Percentiles rank a stretch among this genome's conserved stretches.
Conservation (phyloP, 2,797 vertebrate species). For the Ictinia mississippiensis region DNA sequence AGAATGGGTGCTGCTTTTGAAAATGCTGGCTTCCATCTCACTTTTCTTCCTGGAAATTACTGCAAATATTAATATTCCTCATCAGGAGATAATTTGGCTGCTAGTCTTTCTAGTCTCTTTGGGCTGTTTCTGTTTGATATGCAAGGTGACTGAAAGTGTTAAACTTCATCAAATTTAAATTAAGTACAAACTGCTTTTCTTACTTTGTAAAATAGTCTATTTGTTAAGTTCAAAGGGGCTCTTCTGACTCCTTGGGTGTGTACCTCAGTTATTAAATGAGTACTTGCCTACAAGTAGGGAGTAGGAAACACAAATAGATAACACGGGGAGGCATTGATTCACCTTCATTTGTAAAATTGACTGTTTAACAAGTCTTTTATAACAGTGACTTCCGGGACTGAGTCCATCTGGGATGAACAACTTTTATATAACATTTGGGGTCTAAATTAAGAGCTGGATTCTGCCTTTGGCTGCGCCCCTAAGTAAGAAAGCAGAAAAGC, state of each 20-base stretch:
- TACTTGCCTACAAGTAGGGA: background rate
- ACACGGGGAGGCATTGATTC: background rate
- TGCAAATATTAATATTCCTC: background rate
- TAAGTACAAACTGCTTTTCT: background rate
- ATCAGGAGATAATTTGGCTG: background rate
- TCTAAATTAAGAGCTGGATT: conserved; percentile 34
- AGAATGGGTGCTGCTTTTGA: background rate
- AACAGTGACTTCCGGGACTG: background rate
- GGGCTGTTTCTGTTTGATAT: background rate
- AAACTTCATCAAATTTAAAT: background rate
- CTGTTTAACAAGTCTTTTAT: background rate
- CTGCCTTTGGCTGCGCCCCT: background rate
- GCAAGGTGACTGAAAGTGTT: background rate
- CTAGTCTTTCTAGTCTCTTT: background rate
- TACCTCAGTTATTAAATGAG: background rate
- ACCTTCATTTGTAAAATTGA: background rate
- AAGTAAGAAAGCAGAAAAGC: background rate
- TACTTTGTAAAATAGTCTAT: background rate
- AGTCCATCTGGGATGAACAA: background rate
- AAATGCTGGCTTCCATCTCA: background rate
- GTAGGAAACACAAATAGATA: background rate
- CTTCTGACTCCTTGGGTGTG: background rate
- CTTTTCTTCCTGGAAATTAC: background rate
- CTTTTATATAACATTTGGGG: background rate
- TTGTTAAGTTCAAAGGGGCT: background rate